Base-by-base conservation (phyloP, 2,797 vertebrate species). In the Pantherophis alleghaniensis region DNA sequence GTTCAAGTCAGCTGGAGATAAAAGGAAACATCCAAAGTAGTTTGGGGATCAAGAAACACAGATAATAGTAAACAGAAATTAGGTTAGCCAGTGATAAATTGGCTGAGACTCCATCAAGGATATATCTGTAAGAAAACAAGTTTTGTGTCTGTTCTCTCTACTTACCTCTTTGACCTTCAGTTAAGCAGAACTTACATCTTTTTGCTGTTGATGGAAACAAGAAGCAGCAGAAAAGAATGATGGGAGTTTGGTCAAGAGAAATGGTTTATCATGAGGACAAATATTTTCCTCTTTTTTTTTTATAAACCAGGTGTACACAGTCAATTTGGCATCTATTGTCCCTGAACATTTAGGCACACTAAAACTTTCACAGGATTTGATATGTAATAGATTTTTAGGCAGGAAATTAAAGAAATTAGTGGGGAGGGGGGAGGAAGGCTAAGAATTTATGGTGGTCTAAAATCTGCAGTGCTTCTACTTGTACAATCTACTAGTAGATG, bases 401-500 rank as follows among this genome's bases (percentile, higher is more conserved):
- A 20, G 91, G 92, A 66, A 88, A 92, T 92, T 92, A 74, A 59
- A 93, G 88, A 91, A 95, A 91, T 63, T 90, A 56, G 20, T 1
- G 7, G 32, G n/a, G 66, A 14, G 9, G 66, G 13, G 66, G 10
- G 60, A 12, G 24, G 18, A 42, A 83, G 74, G 37, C 0, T 16
- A 0, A 1, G 79, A 93, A 96, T 97, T 96, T 96, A 96, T 26
- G 90, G 89, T 90, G 51, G 91, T 96, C 96, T 95, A 94, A 95
- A 95, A 95, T 83, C 7, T 94, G 95, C 95, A 96, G 95, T 94
- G 60, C 93, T 95, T 94, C 94, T 94, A 94, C 96, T 96, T 96
- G 95, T 69, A 69, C n/a, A 96, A 97, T 95, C 95, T 95, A 97
- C 96, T 96, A 95, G 95, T 97, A 95, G 96, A 96, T 14, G 90